Evolutionary conservation across 2,113 vertebrate species (phyloP).

Genomic region (Nothoprocta pentlandii): DNA sequence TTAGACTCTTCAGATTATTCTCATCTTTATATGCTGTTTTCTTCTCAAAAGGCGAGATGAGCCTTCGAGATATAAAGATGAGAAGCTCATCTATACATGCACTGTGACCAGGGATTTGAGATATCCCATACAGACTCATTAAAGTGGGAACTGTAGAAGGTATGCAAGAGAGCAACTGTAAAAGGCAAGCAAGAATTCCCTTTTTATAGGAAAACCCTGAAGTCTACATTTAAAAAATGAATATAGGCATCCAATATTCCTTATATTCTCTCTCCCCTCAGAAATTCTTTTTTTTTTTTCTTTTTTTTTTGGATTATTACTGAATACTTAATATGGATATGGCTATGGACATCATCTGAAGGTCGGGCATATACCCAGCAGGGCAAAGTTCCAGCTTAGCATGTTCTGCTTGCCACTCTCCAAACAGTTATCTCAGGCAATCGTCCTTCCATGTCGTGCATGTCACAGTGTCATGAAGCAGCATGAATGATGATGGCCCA

Average conservation of each 20-base stretch:
- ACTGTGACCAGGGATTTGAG: neutral
- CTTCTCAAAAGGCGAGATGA: no score
- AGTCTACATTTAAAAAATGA: neutral
- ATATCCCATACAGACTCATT: neutral
- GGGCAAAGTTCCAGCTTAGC: neutral
- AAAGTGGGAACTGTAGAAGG: neutral
- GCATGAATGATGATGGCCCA: neutral
- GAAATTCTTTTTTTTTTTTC: neutral
- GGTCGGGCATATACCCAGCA: neutral
- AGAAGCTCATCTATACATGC: neutral
- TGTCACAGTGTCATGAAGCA: neutral
- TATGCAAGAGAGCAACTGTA: no score
- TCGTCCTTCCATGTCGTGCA: neutral
- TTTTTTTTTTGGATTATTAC: conserved; percentile 1
- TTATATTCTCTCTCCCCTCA: neutral
- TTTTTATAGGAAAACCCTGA: neutral
- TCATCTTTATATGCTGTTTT: neutral
- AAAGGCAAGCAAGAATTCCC: neutral
- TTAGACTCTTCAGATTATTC: neutral
- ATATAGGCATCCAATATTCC: neutral
- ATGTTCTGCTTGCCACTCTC: neutral
- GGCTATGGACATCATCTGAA: neutral
- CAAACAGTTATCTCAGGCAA: neutral
- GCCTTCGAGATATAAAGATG: no score
- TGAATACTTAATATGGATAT: neutral